These are phyloP conservation scores for Australoheros scitulus DNA, from an alignment of 2,113 vertebrate species.

Conservation along the genomic window DNA sequence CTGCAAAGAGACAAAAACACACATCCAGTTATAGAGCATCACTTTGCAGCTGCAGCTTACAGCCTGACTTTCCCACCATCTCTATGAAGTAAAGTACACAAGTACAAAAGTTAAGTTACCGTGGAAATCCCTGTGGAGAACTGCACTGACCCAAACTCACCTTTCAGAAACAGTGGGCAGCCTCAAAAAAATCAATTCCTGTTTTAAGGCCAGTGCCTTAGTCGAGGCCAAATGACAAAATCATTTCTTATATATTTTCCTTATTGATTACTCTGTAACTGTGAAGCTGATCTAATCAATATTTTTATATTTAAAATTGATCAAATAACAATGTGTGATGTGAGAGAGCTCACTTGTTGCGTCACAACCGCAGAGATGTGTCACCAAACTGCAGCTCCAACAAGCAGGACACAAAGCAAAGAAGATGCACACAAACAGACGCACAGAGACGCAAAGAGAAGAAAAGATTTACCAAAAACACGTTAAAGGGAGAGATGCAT, in stretches of 20 bases:
- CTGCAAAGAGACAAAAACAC: neutral
- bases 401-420: neutral
- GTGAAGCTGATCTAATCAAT: neutral
- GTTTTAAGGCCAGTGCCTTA: neutral
- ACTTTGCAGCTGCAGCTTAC: neutral
- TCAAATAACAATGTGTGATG: neutral
- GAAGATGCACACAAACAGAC: neutral
- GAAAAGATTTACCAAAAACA: too few species aligned
- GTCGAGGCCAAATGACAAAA: conserved; percentile 4
- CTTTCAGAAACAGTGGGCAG: neutral
- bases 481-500: too few species aligned
- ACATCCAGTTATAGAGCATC: neutral
- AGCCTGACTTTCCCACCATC: neutral
- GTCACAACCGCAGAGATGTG: neutral
- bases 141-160: conserved; percentile 5
- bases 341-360: neutral
- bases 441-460: neutral
- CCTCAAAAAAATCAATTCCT: neutral
- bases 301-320: conserved; percentile 8
- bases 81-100: neutral
- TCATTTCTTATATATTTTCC: neutral
- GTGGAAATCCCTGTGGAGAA: neutral
- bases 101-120: conserved; percentile 7
- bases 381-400: neutral
- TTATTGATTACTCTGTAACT: neutral